These are phyloP conservation scores for Chiloscyllium plagiosum DNA, from an alignment of 2,113 vertebrate species.

Conservation along the genomic window DNA sequence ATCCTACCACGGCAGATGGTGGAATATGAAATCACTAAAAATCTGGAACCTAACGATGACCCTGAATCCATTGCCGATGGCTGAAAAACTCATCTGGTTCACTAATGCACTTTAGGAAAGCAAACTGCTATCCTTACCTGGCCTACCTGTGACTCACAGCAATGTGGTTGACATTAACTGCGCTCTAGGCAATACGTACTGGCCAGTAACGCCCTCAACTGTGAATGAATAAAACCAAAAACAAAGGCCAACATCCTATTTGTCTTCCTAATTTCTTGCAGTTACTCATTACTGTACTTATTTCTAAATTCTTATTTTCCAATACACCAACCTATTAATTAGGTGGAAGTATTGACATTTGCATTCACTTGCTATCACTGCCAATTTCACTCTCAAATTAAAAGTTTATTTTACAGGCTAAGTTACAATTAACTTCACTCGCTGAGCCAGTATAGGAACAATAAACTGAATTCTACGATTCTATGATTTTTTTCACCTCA, in stretches of 20 bases:
- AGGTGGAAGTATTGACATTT: not conserved
- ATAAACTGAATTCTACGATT: not conserved
- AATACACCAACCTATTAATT: not conserved
- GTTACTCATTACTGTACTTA: not conserved
- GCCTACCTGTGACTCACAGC: no score
- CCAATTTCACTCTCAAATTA: not conserved
- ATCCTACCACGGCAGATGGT: no score
- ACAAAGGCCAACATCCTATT: not conserved
- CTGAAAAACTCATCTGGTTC: no score
- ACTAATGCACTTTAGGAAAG: no score
- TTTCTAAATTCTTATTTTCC: not conserved
- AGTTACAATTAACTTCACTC: not conserved
- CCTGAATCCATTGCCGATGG: no score
- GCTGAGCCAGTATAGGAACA: not conserved
- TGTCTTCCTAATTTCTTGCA: not conserved
- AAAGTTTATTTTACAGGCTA: not conserved
- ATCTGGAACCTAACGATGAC: no score
- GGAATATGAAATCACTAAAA: no score
- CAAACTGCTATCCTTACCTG: no score
- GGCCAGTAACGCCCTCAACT: no score
- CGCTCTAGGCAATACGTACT: no score
- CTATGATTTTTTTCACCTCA: not conserved
- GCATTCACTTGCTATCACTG: not conserved
- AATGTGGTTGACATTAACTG: no score
- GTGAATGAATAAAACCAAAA: not conserved